A percentile compares a stretch with the other conserved stretches of the same genome.
These are phyloP conservation scores for Erebia palarica DNA, from an alignment of 2,888 invertebrate genomes.

Conservation along the genomic window DNA sequence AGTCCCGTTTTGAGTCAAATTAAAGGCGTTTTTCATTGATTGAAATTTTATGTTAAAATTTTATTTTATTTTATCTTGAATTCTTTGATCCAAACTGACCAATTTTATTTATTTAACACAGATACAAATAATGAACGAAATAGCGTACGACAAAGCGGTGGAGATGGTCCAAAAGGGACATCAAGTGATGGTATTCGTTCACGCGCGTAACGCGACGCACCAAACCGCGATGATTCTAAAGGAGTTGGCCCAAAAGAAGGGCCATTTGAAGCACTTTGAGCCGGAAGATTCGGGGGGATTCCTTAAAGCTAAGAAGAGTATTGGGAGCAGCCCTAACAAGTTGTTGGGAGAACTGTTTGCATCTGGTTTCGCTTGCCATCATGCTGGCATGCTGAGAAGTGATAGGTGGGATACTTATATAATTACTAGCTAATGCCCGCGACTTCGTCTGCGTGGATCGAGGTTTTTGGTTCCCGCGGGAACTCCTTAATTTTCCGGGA, in stretches of 20 bases:
- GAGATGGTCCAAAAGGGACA: constrained; percentile 94
- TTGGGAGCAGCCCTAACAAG: constrained; percentile 89
- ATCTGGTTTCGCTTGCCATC: constrained; percentile 96
- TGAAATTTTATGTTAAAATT: too few species aligned
- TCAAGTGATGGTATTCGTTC: constrained; percentile 99
- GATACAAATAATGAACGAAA: constrained; percentile 92
- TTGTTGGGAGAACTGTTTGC: constrained; percentile 92
- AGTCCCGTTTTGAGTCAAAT: too few species aligned
- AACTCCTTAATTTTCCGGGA: too few species aligned
- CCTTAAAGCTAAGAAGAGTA: constrained; percentile 86
- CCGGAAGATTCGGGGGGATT: constrained; percentile 84
- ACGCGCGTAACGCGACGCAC: constrained; percentile 97
- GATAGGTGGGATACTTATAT: constrained; percentile 84
- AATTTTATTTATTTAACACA: constrained; percentile 50
- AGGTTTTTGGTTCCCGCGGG: too few species aligned
- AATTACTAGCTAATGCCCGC: too few species aligned
- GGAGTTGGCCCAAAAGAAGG: constrained; percentile 90
- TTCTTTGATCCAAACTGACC: background rate
- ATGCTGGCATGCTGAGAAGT: constrained; percentile 95
- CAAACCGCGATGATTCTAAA: constrained; percentile 92
- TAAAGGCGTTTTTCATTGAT: too few species aligned
- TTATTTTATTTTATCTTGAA: too few species aligned
- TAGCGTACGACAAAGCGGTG: constrained; percentile 95
- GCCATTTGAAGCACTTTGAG: constrained; percentile 86
- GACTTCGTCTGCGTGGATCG: too few species aligned